These are phyloP conservation scores for Battus philenor DNA, from an alignment of 1,140 invertebrate species.

Conservation along the genomic window DNA sequence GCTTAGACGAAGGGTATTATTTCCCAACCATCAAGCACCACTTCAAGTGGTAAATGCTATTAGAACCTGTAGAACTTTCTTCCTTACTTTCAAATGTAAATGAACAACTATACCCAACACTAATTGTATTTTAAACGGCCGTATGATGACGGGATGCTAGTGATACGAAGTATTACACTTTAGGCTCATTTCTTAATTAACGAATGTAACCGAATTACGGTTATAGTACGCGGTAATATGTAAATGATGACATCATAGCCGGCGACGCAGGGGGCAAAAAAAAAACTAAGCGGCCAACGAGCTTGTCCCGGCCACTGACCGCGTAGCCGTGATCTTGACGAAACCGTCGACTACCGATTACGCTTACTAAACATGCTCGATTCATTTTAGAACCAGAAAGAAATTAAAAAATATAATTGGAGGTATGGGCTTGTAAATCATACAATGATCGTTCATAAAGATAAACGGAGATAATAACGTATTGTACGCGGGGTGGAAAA, in stretches of 20 bases:
- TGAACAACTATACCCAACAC: not conserved
- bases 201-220: conserved; percentile 10
- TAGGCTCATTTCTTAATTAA: conserved; percentile 4
- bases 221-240: conserved; percentile 5
- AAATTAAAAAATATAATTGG: conserved; percentile 1
- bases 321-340: conserved; percentile 61
- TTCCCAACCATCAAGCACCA: conserved; percentile 10
- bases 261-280: conserved; percentile 32
- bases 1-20: conserved; percentile 13
- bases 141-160: too few relatives aligned
- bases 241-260: conserved; percentile 43
- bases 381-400: not conserved
- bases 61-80: conserved; percentile 8
- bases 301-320: conserved; percentile 43
- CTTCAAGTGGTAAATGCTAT: conserved; percentile 12
- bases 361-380: conserved; percentile 9
- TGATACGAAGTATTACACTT: not conserved
- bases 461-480: not conserved
- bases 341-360: conserved; percentile 24
- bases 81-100: conserved; percentile 5
- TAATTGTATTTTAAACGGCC: not conserved
- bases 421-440: not conserved
- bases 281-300: conserved; percentile 37
- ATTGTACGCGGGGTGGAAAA: not conserved
- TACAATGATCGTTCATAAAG: not conserved